Evolutionary conservation across 2,888 invertebrate species (phyloP).

Genomic region (Drosophila subquinaria): DNA sequence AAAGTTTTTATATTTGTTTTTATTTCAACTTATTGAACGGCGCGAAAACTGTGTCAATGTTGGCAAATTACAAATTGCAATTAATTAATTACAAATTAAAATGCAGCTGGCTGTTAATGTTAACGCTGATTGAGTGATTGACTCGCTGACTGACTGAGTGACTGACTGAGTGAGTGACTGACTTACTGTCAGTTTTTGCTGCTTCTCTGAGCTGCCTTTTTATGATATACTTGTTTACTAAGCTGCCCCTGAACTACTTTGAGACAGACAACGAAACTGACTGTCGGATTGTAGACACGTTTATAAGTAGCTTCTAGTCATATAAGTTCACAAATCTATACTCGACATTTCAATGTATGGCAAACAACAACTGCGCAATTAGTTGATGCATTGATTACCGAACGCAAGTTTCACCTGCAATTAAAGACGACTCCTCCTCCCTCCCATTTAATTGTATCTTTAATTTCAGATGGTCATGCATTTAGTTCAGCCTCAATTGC

Average conservation of each 20-base stretch:
- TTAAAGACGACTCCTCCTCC: background rate
- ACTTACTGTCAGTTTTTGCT: conserved; percentile 16
- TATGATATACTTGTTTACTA: conserved; percentile 34
- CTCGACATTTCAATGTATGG: conserved; percentile 18
- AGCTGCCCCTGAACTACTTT: conserved; percentile 60
- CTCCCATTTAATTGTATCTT: conserved; percentile 31
- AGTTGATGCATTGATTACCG: conserved; percentile 33
- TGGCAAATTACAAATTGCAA: conserved; percentile 76
- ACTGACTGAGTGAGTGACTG: conserved; percentile 11
- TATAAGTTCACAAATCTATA: conserved; percentile 1
- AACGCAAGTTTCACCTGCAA: conserved; percentile 43
- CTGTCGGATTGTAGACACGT: conserved; percentile 11
- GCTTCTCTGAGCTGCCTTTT: conserved; percentile 15
- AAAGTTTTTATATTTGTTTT: conserved; percentile 33
- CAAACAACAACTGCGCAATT: conserved; percentile 41
- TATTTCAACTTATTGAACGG: conserved; percentile 19
- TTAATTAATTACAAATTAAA: conserved; percentile 75
- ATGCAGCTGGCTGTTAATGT: conserved; percentile 36
- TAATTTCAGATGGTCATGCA: conserved; percentile 13
- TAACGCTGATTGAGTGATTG: conserved; percentile 45
- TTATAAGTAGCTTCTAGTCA: conserved; percentile 30
- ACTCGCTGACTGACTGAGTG: conserved; percentile 20
- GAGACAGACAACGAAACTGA: conserved; percentile 19
- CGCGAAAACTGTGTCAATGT: conserved; percentile 71
- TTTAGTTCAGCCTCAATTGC: conserved; percentile 42